Base-by-base conservation (phyloP, 1,140 invertebrate genomes). In the Penaeus japonicus region DNA sequence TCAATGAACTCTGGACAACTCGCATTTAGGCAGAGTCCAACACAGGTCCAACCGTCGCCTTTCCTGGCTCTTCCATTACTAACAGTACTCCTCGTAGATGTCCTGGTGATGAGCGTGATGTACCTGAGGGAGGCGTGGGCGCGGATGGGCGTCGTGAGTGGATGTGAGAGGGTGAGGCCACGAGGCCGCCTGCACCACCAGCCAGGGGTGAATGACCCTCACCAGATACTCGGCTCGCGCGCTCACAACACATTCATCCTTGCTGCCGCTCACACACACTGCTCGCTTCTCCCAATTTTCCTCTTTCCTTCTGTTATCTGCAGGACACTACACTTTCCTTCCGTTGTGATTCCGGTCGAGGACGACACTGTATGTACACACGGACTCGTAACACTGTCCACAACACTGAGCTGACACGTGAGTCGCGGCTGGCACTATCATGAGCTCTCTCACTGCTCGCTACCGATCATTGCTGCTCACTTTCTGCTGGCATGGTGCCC, bases 1-100 rank as follows among this genome's bases (percentile, higher is more conserved):
- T 87, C 85, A 87, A 87, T 87, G 85, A 87, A 87, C 85, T 79
- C 78, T 86, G 32, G 53, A 47, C 59, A 77, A 27, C 80, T 87
- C 78, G 57, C 85, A 70, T 54, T 30, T 35, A 30, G 22, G n/a
- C 12, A 22, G 77, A 32, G 59, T 70, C 84, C 30, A 32, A 39
- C 39, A 20, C 55, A 18, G 30, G 53, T 47, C 30, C 53, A 17
- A 10, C 30, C 53, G 3, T n/a, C 5, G 17, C 17, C 47, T 55
- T 22, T 75, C 39, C 15, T 17, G 20, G 84, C 54, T 17, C n/a
- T 55, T 24, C n/a, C 47, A 79, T 39, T 53, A 39, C 77, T 35
- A 79, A 79, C 4, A 47, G 47, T 47, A 47, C 47, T 47, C 47
- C 47, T 47, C 15, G 47, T 47, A 47, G 47, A 47, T 47, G 47